Evolutionary conservation across 1,140 invertebrate genomes (phyloP).

Genomic region (Drosophila baimaii): DNA sequence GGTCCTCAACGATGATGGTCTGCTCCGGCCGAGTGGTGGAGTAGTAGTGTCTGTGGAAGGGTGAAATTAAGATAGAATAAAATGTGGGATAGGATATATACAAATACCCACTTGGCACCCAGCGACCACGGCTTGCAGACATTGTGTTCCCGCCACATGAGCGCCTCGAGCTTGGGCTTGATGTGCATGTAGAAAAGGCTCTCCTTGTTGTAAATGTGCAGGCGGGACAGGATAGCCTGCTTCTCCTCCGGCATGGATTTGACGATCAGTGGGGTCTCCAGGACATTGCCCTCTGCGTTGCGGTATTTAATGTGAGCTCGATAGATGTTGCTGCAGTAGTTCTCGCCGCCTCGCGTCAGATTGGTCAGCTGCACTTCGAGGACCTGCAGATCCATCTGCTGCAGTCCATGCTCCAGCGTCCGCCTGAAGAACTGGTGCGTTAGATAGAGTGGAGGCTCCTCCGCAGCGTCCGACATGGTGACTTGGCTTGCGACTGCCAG

Average conservation of each 20-base stretch:
- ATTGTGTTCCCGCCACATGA: constrained; percentile 58
- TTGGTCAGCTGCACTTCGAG: constrained; percentile 62
- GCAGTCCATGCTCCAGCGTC: constrained; percentile 66
- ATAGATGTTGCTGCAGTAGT: constrained; percentile 83
- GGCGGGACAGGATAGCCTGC: constrained; percentile 65
- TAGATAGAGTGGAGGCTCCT: constrained; percentile 59
- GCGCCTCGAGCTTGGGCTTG: constrained; percentile 72
- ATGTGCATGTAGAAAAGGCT: constrained; percentile 74
- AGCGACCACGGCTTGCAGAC: constrained; percentile 37
- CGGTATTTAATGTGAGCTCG: constrained; percentile 60
- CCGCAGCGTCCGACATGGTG: constrained; percentile 57
- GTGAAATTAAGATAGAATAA: background rate
- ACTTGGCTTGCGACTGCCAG: constrained; percentile 23
- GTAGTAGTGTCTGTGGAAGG: constrained; percentile 84
- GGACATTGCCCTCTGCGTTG: constrained; percentile 23
- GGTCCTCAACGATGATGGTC: constrained; percentile 78
- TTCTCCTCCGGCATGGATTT: constrained; percentile 79
- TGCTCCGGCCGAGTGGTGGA: constrained; percentile 73
- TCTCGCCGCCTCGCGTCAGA: constrained; percentile 74
- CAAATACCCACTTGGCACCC: constrained; percentile 59
- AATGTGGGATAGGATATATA: background rate
- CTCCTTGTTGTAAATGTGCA: constrained; percentile 79
- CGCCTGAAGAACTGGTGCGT: constrained; percentile 67
- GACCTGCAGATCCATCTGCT: constrained; percentile 63
- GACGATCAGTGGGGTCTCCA: constrained; percentile 66